Conservation (phyloP, 2,113 vertebrate species). For the Suricata suricatta region DNA sequence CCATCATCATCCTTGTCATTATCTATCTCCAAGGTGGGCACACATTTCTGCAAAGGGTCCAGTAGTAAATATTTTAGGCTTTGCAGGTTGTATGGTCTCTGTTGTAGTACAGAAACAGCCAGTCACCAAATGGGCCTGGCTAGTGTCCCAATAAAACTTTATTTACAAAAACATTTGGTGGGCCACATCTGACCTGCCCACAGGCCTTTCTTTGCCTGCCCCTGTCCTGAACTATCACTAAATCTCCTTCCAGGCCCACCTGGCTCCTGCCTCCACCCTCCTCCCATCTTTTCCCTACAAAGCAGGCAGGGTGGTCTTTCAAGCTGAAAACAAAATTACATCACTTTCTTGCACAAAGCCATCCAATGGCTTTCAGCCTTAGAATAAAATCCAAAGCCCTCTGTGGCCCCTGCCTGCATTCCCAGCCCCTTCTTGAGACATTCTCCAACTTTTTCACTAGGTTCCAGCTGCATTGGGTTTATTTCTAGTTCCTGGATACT, state of each 20-base stretch:
- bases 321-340: not conserved
- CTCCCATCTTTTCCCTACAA: not conserved
- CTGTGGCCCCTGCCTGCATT: not conserved
- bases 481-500: not conserved
- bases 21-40: not conserved
- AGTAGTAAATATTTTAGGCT: not conserved
- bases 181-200: not conserved
- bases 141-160: not conserved
- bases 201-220: not conserved
- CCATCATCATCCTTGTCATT: not conserved
- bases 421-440: not conserved
- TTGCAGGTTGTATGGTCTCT: not conserved
- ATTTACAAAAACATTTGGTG: not conserved
- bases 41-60: not conserved
- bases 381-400: not conserved
- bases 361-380: not conserved
- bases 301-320: not conserved
- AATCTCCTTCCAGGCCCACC: not conserved
- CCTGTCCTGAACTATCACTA: not conserved
- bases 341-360: not conserved
- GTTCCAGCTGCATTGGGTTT: not conserved
- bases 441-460: not conserved
- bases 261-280: not conserved
- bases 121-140: not conserved
- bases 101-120: not conserved